These are phyloP conservation scores for Anagrus nilaparvatae DNA, from an alignment of 1,140 invertebrate genomes.

Conservation along the genomic window DNA sequence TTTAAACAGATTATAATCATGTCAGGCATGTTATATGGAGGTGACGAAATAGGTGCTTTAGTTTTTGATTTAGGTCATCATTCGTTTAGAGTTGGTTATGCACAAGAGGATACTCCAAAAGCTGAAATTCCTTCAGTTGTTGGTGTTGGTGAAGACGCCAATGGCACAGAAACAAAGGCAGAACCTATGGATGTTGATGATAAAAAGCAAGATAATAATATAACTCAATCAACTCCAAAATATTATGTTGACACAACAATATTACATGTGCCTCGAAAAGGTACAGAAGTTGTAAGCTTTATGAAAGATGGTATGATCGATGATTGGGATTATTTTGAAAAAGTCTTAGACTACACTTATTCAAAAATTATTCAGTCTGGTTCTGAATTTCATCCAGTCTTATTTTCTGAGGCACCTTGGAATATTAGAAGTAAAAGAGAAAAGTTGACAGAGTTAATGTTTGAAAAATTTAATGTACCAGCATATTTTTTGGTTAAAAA, in stretches of 20 bases:
- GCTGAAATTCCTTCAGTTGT: slow-evolving; percentile 72
- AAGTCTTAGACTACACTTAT: slow-evolving; percentile 74
- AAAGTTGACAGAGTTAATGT: slow-evolving; percentile 79
- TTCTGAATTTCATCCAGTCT: slow-evolving; percentile 69
- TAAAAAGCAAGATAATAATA: slow-evolving; percentile 44
- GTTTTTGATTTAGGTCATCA: slow-evolving; percentile 95
- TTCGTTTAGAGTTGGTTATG: slow-evolving; percentile 76
- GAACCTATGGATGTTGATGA: slow-evolving; percentile 54
- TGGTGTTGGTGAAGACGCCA: slow-evolving; percentile 55
- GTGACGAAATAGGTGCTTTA: slow-evolving; percentile 94
- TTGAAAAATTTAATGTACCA: slow-evolving; percentile 85
- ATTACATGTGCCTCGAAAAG: slow-evolving; percentile 79
- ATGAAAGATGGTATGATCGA: slow-evolving; percentile 86
- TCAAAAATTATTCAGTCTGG: slow-evolving; percentile 67
- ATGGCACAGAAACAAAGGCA: slow-evolving; percentile 38
- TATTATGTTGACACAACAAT: slow-evolving; percentile 69
- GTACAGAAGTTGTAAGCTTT: slow-evolving; percentile 65
- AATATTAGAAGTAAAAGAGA: slow-evolving; percentile 71
- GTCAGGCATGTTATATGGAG: slow-evolving; percentile 65
- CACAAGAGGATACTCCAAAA: slow-evolving; percentile 81
- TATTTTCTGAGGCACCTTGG: slow-evolving; percentile 83
- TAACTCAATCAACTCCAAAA: slow-evolving; percentile 46
- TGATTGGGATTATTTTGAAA: slow-evolving; percentile 87
- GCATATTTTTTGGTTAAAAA: slow-evolving; percentile 85
- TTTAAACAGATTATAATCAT: too few species aligned